These are phyloP conservation scores for Dolichallabes microphthalmus DNA, from an alignment of 2,113 vertebrate species.

Conservation along the genomic window DNA sequence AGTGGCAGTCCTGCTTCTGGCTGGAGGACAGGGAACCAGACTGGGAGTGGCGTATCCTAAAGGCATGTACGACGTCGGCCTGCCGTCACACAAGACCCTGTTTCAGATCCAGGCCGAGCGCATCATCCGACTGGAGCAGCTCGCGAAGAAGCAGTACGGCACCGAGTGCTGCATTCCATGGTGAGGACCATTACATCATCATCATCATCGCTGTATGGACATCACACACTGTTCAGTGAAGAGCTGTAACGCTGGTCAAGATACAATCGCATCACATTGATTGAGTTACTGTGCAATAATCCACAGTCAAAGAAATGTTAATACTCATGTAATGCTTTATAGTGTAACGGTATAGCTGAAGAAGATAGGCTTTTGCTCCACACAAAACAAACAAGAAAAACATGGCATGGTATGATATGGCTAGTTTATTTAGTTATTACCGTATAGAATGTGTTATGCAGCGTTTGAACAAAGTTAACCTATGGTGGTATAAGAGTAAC, in stretches of 20 bases:
- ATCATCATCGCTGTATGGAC: background rate
- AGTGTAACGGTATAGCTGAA: too few species aligned
- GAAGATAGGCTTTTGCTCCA: too few species aligned
- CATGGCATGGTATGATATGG: background rate
- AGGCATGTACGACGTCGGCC: constrained; percentile 94
- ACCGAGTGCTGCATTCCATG: constrained; percentile 83
- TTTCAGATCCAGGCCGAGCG: constrained; percentile 96
- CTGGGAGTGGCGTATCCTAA: constrained; percentile 92
- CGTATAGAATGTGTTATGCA: too few species aligned
- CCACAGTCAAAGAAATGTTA: background rate
- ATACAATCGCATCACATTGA: background rate
- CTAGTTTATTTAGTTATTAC: background rate
- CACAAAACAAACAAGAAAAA: background rate
- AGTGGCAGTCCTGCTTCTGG: constrained; percentile 87
- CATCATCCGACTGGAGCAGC: constrained; percentile 84
- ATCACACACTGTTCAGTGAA: background rate
- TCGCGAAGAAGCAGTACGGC: constrained; percentile 79
- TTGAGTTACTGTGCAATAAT: background rate
- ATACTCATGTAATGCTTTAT: background rate
- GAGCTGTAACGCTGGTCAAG: background rate
- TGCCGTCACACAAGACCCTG: constrained; percentile 94
- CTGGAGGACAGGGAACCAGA: constrained; percentile 92
- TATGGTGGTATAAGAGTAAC: too few species aligned
- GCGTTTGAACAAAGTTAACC: too few species aligned
- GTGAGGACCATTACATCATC: constrained; percentile 65